Conservation (phyloP, 2,797 vertebrate species). For the Myioborus melanocephalus region DNA sequence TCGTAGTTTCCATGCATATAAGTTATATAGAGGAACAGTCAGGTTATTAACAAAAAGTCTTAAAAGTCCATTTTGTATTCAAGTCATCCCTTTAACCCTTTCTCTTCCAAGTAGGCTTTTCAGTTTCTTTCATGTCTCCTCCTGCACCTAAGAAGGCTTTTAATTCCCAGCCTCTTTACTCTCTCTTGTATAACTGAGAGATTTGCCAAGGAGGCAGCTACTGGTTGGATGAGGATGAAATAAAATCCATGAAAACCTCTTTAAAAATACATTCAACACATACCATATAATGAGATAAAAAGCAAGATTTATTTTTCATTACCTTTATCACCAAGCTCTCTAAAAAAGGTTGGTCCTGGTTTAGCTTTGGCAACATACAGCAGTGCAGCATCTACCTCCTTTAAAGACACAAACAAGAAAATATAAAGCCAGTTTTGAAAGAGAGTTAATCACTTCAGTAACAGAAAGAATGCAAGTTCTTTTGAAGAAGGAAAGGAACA, state of each 20-base stretch:
- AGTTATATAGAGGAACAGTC: background rate
- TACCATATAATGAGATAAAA: background rate
- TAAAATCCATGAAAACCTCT: background rate
- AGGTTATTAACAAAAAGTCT: background rate
- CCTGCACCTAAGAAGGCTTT: background rate
- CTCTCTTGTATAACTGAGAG: background rate
- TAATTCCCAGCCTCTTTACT: background rate
- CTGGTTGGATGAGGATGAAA: background rate
- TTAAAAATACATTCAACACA: background rate
- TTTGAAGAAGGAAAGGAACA: constrained; percentile 18
- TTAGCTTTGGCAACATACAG: constrained; percentile 73
- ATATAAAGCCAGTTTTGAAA: constrained; percentile 52
- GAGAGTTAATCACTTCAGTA: background rate
- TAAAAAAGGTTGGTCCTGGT: constrained; percentile 84
- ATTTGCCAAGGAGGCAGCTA: background rate
- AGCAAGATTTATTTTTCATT: constrained; percentile 18
- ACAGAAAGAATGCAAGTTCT: constrained; percentile 49
- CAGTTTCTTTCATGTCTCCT: background rate
- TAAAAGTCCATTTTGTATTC: background rate
- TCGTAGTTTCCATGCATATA: background rate
- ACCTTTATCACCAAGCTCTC: constrained; percentile 91
- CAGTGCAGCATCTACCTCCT: constrained; percentile 86
- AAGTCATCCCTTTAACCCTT: background rate
- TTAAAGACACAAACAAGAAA: constrained; percentile 65
- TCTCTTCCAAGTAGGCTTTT: background rate